Evolutionary conservation across 2,888 invertebrate genomes (phyloP), one percentile per base, ranked within the genome.

Genomic region (Maniola hyperantus): DNA sequence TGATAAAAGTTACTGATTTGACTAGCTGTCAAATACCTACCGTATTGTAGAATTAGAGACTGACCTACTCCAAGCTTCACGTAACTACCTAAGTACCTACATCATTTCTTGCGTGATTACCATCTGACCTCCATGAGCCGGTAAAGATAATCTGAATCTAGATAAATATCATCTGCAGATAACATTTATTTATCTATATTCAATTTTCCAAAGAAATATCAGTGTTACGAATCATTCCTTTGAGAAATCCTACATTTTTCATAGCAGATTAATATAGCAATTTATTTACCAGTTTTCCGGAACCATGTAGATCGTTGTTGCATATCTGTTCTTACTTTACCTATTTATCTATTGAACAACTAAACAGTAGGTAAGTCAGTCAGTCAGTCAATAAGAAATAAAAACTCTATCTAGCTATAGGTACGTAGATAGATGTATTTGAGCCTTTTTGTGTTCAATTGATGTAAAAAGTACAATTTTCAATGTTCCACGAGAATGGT

Each of bases 401-500:
- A 48, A 6, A 18, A 48, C 18, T 15, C 18, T 48, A 13, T 18
- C 18, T 13, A 44, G 6, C 44, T 36, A 18, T 18, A 20, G 0
- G 15, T 46, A n/a, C n/a, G n/a, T n/a, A n/a, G n/a, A n/a, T n/a
- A 44, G 44, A 15, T n/a, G 11, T 11, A 33, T 50, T 6, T 20
- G 15, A 2, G 10, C 7, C 8, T 39, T 8, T 55, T 34, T 18
- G 8, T 34, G 34, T 39, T 55, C 1, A 55, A 39, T 42, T 20
- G 42, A 57, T 13, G 42, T 42, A 39, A 42, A 57, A 57, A 53
- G 18, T 48, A 53, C 59, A 67, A 67, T 70, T 67, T 67, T 53
- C 60, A 66, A 69, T 57, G 67, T 75, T 69, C 64, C 71, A 64
- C 60, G 26, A 54, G 67, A 72, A 60, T 66, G 63, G 44, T 55